Base-by-base conservation (phyloP, 1,140 invertebrate genomes). In the Zaprionus taronus region DNA sequence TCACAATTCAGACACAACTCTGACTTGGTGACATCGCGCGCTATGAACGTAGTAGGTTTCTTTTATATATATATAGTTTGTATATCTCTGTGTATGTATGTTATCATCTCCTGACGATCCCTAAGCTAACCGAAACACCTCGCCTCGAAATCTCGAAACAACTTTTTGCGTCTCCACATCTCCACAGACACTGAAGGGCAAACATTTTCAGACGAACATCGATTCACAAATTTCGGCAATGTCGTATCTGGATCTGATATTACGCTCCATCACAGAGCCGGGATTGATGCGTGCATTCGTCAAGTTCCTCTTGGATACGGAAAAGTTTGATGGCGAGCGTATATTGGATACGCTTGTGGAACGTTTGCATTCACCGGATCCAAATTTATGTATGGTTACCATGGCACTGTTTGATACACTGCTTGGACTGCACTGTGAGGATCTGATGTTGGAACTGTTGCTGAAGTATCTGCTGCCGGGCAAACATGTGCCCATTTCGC, bases 371-470 rank as follows among this genome's bases (percentile, higher is more conserved):
- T 86, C 92, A 0, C 95, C 95, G 1, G 95, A 94, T 90, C 94
- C 95, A n/a, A 95, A 96, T 93, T 93, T 99, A 9, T 97, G 97
- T 78, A 94, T 99, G 72, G 97, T 99, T 2, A 98, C 98, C 0
- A 93, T 99, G 76, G 96, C 97, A 0, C 91, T 99, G 9, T 97
- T 99, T 92, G 96, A 98, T 93, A 98, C 98, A 0, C 93, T 99
- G 62, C 94, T 99, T 26, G 96, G 98, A 83, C 93, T 99, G 49
- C 98, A 99, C 92, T 99, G 98, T 93, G 99, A 99, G 94, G 99
- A 99, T 93, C 95, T 99, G n/a, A 98, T 99, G 96, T 94, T 99
- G 81, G 97, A 98, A 91, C 93, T 99, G 28, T 95, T 99, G 57
- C 96, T 98, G 77, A 96, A 96, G 93, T 96, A 98, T 91, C 93